These are phyloP conservation scores for Ataeniobius toweri DNA, from an alignment of 2,797 vertebrate genomes.

Conservation along the genomic window DNA sequence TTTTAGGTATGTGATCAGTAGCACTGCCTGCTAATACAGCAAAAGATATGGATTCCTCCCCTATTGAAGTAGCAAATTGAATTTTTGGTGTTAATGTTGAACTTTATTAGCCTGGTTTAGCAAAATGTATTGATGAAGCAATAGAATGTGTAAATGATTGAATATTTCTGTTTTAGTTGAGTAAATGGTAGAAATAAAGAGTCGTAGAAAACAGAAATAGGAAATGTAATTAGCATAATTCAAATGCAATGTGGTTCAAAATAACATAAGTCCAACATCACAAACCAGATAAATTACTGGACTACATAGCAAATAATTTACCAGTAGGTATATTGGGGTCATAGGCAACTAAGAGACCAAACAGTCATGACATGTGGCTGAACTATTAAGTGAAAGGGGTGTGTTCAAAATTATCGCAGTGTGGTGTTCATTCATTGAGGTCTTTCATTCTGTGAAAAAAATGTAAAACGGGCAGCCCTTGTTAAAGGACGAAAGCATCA, in stretches of 20 bases:
- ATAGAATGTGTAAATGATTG: neutral
- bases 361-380: neutral
- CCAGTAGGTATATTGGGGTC: neutral
- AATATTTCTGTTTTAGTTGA: neutral
- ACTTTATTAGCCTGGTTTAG: neutral
- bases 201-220: neutral
- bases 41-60: neutral
- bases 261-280: neutral
- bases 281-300: neutral
- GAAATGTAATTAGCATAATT: neutral
- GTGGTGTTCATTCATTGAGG: neutral
- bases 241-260: neutral
- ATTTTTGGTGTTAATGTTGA: neutral
- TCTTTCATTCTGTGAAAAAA: neutral
- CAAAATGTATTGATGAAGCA: neutral
- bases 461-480: too few relatives aligned
- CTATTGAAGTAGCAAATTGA: conserved; percentile 18
- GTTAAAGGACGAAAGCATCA: too few relatives aligned
- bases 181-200: neutral
- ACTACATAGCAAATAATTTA: neutral
- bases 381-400: neutral
- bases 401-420: too few relatives aligned
- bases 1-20: neutral
- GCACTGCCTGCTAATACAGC: neutral
- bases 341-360: neutral